Evolutionary conservation across 1,140 invertebrate species (phyloP).

Genomic region (Rhagoletis zephyria): DNA sequence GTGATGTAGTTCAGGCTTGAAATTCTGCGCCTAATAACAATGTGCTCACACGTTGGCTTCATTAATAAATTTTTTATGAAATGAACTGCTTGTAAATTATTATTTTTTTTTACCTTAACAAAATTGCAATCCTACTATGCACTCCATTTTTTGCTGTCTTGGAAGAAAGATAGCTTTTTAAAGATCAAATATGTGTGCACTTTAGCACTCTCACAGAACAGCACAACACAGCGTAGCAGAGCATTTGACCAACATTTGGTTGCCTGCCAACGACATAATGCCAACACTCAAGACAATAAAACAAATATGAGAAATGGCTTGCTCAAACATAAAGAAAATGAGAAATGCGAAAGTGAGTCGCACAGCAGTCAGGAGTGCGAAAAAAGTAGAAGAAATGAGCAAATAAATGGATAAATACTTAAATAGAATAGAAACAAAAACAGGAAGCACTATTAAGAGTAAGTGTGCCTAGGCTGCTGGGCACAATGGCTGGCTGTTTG

Average conservation of each 20-base stretch:
- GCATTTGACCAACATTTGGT: conserved; percentile 43
- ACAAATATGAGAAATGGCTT: conserved; percentile 37
- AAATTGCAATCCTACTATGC: too few relatives aligned
- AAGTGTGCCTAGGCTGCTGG: not conserved
- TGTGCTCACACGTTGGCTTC: too few relatives aligned
- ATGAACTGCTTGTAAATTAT: too few relatives aligned
- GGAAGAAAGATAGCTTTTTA: too few relatives aligned
- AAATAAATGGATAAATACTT: conserved; percentile 48
- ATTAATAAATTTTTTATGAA: too few relatives aligned
- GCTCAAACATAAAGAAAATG: not conserved
- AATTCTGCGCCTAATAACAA: too few relatives aligned
- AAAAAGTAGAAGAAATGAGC: not conserved
- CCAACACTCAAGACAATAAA: conserved; percentile 51
- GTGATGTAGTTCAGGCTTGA: too few relatives aligned
- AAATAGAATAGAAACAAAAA: not conserved
- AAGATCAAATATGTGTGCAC: too few relatives aligned
- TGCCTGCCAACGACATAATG: conserved; percentile 36
- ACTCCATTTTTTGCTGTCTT: too few relatives aligned
- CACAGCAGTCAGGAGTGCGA: not conserved
- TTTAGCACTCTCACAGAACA: not conserved
- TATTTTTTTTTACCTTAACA: too few relatives aligned
- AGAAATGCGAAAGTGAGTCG: not conserved
- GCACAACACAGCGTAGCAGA: too few relatives aligned
- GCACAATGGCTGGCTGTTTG: conserved; percentile 30
- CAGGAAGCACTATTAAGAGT: not conserved